These are phyloP conservation scores for Todiramphus chloris DNA, from an alignment of 2,113 vertebrate species.

Conservation along the genomic window DNA sequence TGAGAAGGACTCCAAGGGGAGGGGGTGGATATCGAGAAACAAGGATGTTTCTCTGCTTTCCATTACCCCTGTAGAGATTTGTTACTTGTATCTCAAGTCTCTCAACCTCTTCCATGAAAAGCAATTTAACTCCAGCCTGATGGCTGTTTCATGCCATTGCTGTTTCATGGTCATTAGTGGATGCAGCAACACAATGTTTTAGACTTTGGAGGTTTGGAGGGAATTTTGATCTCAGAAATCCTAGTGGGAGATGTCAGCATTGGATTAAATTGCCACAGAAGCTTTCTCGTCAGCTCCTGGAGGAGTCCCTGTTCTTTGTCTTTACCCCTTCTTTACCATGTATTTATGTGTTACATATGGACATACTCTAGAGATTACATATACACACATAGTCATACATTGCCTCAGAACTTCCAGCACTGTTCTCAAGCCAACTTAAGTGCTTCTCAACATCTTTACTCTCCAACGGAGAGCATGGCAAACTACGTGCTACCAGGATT, in stretches of 20 bases:
- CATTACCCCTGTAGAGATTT: neutral
- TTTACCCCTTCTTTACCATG: neutral
- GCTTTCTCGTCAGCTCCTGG: neutral
- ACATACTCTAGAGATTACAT: neutral
- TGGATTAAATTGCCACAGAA: neutral
- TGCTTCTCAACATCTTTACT: neutral
- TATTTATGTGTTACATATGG: neutral
- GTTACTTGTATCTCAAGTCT: neutral
- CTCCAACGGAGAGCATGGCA: neutral
- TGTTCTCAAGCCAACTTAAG: neutral
- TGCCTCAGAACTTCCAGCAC: neutral
- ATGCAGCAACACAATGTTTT: neutral
- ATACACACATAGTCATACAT: neutral
- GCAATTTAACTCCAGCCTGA: neutral
- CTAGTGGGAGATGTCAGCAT: conserved; percentile 4
- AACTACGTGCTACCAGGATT: neutral
- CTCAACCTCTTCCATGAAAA: neutral
- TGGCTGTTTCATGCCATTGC: neutral
- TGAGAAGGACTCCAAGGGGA: neutral
- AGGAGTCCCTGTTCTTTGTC: neutral
- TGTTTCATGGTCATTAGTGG: neutral
- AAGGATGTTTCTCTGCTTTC: neutral
- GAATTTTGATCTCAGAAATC: conserved; percentile 4
- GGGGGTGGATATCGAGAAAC: neutral
- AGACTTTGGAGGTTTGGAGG: neutral